Conservation (phyloP, 2,888 invertebrate genomes). For the Scaptomyza caliginosa region DNA sequence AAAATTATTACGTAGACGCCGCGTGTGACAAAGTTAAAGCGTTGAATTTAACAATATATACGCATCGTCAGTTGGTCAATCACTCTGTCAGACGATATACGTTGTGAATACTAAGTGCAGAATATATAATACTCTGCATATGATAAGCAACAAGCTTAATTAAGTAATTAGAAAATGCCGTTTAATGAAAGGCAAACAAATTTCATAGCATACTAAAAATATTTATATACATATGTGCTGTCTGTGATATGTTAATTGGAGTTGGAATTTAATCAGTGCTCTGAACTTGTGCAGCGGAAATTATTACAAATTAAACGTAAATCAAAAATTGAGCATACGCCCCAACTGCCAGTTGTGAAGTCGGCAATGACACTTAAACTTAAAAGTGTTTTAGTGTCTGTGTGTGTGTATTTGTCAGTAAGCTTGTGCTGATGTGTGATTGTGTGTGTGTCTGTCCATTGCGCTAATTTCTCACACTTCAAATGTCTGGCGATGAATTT, state of each 20-base stretch:
- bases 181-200: conserved; percentile 42
- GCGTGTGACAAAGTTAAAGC: conserved; percentile 23
- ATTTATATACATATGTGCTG: background rate
- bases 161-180: conserved; percentile 23
- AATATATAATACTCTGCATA: conserved; percentile 34
- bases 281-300: conserved; percentile 50
- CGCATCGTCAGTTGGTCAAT: background rate
- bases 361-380: conserved; percentile 40
- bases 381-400: conserved; percentile 14
- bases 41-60: conserved; percentile 4
- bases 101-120: conserved; percentile 5
- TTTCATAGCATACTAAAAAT: background rate
- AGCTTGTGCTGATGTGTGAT: conserved; percentile 14
- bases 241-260: conserved; percentile 5
- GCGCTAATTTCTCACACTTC: conserved; percentile 78
- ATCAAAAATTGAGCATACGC: conserved; percentile 57
- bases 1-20: conserved; percentile 25
- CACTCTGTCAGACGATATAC: background rate
- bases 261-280: conserved; percentile 36
- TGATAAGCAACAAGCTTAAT: conserved; percentile 50
- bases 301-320: conserved; percentile 59
- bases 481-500: conserved; percentile 73
- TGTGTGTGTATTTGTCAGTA: conserved; percentile 9
- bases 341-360: conserved; percentile 14
- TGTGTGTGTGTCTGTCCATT: conserved; percentile 41